These are phyloP conservation scores for Lingula anatina DNA, from an alignment of 2,888 invertebrate genomes.

Conservation along the genomic window DNA sequence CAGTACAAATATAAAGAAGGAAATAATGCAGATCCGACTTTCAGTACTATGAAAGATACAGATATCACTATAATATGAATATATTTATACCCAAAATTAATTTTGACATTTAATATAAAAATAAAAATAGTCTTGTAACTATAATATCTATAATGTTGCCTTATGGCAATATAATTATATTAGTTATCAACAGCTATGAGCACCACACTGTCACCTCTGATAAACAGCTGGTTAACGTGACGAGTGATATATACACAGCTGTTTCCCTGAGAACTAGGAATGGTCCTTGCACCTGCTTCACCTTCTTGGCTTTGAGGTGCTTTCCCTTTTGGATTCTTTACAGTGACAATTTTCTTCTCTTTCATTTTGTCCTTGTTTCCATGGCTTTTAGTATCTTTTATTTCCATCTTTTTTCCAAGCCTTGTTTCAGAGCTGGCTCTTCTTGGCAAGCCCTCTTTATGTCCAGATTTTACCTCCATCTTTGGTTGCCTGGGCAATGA, in stretches of 20 bases:
- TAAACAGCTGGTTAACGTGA: constrained; percentile 48
- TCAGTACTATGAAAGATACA: no score
- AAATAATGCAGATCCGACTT: no score
- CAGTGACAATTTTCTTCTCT: not conserved
- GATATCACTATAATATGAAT: no score
- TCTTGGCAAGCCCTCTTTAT: no score
- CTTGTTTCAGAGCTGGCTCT: no score
- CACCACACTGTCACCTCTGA: constrained; percentile 52
- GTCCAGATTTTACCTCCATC: not conserved
- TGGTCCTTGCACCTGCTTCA: constrained; percentile 11
- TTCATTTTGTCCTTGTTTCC: no score
- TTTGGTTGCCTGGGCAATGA: not conserved
- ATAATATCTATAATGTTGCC: no score
- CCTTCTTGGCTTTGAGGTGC: not conserved
- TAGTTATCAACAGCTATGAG: constrained; percentile 23
- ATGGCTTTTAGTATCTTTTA: not conserved
- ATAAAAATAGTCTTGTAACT: no score
- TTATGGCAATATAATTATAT: no score
- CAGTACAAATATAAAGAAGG: no score
- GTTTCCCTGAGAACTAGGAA: not conserved
- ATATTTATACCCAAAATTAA: no score
- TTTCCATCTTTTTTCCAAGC: not conserved
- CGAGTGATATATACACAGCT: constrained; percentile 22
- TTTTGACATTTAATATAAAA: no score
- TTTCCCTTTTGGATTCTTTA: not conserved